Percentiles rank a stretch among this genome's conserved stretches.
phyloP scores from a whole-genome alignment of 2,888 invertebrate species.

The Rhamnusium bicolor region DNA sequence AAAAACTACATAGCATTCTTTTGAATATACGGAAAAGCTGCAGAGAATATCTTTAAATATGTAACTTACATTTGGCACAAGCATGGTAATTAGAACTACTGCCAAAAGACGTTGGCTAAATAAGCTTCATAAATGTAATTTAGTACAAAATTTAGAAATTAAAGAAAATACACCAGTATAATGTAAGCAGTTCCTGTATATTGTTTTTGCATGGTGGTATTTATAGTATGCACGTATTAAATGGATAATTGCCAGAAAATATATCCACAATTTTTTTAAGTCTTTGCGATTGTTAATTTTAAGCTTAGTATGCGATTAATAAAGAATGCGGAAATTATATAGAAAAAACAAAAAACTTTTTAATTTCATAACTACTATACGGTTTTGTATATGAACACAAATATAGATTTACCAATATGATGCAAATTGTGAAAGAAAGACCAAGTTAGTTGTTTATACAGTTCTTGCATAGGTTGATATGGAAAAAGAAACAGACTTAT shows the following conservation, averaged over 20 bases:
- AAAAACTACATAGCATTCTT: background rate
- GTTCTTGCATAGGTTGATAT: no score
- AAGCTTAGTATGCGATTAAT: no score
- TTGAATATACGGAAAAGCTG: background rate
- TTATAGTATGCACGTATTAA: no score
- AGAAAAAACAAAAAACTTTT: no score
- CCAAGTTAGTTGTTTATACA: no score
- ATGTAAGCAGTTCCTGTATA: background rate
- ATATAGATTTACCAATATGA: no score
- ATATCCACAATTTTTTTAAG: slow-evolving; percentile 20
- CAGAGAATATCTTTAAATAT: background rate
- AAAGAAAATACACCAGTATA: background rate
- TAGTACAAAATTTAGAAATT: background rate
- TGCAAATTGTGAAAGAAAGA: no score
- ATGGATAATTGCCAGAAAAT: slow-evolving; percentile 32
- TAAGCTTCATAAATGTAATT: background rate
- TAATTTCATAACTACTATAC: no score
- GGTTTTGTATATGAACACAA: no score
- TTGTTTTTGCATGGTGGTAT: background rate
- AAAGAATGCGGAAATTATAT: no score
- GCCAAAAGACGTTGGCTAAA: slow-evolving; percentile 10
- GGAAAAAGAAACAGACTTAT: no score
- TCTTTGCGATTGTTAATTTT: no score
- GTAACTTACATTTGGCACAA: background rate
- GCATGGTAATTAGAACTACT: background rate